phyloP scores from a whole-genome alignment of 2,113 vertebrate genomes.

The Caretta caretta region DNA sequence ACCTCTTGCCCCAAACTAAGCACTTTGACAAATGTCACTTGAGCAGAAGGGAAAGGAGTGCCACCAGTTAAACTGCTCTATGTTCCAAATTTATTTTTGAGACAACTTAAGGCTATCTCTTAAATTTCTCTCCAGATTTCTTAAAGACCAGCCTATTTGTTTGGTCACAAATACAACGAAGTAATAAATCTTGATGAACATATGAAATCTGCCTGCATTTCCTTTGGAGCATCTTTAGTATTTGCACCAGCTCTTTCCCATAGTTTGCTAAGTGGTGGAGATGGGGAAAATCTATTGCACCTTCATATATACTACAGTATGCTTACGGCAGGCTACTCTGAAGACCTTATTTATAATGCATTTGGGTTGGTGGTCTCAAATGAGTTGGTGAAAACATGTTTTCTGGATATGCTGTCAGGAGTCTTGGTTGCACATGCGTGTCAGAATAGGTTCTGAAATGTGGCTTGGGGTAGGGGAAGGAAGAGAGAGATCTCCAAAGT shows the following conservation, averaged over 20 bases:
- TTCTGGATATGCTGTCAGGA: rapidly evolving
- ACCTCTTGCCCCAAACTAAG: background rate
- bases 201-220: background rate
- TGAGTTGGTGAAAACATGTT: background rate
- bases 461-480: background rate
- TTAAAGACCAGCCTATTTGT: background rate
- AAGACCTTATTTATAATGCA: background rate
- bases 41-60: background rate
- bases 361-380: background rate
- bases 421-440: rapidly evolving
- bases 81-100: background rate
- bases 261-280: background rate
- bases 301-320: background rate
- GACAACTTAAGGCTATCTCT: slow-evolving; percentile 2
- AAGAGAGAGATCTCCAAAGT: background rate
- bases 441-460: background rate
- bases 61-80: background rate
- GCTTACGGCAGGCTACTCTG: rapidly evolving
- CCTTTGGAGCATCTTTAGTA: background rate
- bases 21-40: background rate
- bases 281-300: background rate
- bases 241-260: background rate
- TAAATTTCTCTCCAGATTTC: background rate
- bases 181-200: background rate
- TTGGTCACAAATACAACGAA: background rate